Conservation (phyloP, 2,888 invertebrate genomes). For the Eupithecia pulchellata region DNA sequence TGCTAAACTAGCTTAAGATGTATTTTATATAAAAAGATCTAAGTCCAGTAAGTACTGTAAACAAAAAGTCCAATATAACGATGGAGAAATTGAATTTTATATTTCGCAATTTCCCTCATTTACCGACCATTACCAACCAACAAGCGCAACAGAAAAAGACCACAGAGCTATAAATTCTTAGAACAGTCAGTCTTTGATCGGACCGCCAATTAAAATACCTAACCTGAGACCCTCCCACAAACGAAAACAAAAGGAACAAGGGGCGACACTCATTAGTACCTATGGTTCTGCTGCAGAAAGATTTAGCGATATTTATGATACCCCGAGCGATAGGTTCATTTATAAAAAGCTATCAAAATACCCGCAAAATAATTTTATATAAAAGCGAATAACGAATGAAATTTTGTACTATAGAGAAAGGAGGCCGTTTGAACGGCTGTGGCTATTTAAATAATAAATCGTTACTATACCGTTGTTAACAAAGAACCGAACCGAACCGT, state of each 20-base stretch:
- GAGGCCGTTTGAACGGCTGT: neutral
- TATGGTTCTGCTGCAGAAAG: neutral
- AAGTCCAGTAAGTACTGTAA: too few relatives aligned
- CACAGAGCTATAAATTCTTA: constrained; percentile 18
- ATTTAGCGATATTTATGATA: neutral
- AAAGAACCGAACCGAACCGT: too few relatives aligned
- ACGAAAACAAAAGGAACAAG: constrained; percentile 27
- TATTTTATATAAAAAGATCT: too few relatives aligned
- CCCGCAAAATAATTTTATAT: neutral
- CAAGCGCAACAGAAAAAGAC: constrained; percentile 1
- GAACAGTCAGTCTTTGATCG: constrained; percentile 44
- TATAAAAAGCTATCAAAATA: neutral
- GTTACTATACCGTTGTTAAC: too few relatives aligned
- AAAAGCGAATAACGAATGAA: neutral
- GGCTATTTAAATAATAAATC: too few relatives aligned
- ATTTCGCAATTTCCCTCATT: neutral
- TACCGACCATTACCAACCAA: too few relatives aligned
- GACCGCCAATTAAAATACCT: constrained; percentile 53
- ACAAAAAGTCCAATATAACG: neutral
- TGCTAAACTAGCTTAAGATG: too few relatives aligned
- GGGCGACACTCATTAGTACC: constrained; percentile 10
- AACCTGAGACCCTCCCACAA: constrained; percentile 34
- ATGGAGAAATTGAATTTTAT: neutral
- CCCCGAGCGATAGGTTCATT: neutral
- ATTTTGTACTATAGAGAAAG: neutral